Evolutionary conservation across 2,888 invertebrate genomes (phyloP).

Genomic region (Caradrina kadenii): DNA sequence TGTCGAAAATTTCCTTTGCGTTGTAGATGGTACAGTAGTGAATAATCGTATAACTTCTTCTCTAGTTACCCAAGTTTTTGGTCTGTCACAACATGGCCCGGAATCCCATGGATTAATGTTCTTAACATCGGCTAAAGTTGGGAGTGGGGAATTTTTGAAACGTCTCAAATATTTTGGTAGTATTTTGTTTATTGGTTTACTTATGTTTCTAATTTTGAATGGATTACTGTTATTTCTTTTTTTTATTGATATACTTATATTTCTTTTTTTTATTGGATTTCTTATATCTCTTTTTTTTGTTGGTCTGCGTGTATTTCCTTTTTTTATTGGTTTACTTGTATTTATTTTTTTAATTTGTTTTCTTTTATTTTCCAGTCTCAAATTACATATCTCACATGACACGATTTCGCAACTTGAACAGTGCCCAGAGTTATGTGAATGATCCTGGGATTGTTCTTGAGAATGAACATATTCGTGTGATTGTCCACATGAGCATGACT

Average conservation of each 20-base stretch:
- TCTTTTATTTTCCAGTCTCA: background rate
- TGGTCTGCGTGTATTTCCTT: too few relatives aligned
- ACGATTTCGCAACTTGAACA: conserved; percentile 20
- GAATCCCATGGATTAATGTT: conserved; percentile 4
- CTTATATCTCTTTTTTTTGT: too few relatives aligned
- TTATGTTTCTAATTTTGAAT: background rate
- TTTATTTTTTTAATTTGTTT: too few relatives aligned
- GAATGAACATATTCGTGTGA: too few relatives aligned
- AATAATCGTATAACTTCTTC: background rate
- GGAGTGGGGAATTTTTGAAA: conserved; percentile 7
- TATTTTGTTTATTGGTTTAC: conserved; percentile 14
- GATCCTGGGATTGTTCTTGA: background rate
- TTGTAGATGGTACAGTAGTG: background rate
- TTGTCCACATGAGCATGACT: background rate
- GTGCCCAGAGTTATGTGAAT: conserved; percentile 5
- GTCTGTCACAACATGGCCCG: conserved; percentile 47
- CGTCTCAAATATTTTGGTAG: conserved; percentile 18
- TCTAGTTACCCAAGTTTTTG: conserved; percentile 48
- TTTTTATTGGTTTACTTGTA: too few relatives aligned
- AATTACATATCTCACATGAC: conserved; percentile 18
- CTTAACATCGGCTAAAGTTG: background rate
- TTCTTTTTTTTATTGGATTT: too few relatives aligned
- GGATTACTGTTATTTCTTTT: too few relatives aligned
- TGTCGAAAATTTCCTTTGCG: background rate
- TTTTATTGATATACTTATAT: too few relatives aligned